Evolutionary conservation across 2,113 vertebrate species (phyloP), one percentile per base, ranked within the genome.

Genomic region (Gallinago jamesoni): DNA sequence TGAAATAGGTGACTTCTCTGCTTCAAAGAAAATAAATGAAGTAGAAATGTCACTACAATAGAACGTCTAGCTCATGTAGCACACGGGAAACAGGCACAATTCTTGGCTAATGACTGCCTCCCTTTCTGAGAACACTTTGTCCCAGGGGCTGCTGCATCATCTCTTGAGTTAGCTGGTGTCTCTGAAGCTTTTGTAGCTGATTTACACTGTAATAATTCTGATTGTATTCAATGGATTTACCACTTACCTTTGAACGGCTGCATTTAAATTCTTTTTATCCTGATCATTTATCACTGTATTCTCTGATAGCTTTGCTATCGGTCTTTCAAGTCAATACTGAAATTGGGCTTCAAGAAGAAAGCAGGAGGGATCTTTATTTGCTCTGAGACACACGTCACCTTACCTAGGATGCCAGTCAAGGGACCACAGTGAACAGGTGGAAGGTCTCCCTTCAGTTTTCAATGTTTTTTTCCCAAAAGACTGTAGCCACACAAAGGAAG

Each of bases 1-100:
- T 2, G 1, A 79, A 79, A 87, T 47, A 75, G 4, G 45, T 9
- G 56, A 66, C 30, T 93, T 91, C 52, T 13, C 52, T 50, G 23
- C 74, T 85, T 88, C 57, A 89, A 60, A 91, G n/a, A 93, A 74
- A 95, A 84, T 53, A 90, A 62, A 89, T 37, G 10, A 77, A 92
- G 30, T 35, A 74, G 47, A 82, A 90, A 82, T 66, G 25, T 48
- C 48, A 68, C 30, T 19, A 2, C 35, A 33, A 72, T 79, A 66
- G 79, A 91, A 76, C 1, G 1, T 57, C 24, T 82, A 0, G 67
- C 69, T 78, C 17, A 6, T 17, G 48, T 28, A 82, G 48, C 30
- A 87, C 39, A 24, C 0, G 0, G 4, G 27, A 43, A 87, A 75
- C 21, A 53, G 66, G 62, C 55, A 69, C 4, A 3, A 9, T 43